Evolutionary conservation across 2,113 vertebrate species (phyloP).

Genomic region (Lontra canadensis): DNA sequence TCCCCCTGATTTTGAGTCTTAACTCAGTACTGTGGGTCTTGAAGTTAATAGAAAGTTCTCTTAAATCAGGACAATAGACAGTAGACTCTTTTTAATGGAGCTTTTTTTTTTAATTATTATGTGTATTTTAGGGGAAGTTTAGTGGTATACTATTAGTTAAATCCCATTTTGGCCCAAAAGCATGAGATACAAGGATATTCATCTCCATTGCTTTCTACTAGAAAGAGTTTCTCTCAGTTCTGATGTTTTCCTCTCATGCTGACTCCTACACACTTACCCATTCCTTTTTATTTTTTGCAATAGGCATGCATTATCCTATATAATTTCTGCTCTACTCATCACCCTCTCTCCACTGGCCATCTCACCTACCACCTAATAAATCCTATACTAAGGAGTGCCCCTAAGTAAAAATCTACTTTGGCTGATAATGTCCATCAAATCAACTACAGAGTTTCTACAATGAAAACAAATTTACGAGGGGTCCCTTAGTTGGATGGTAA

Average conservation of each 20-base stretch:
- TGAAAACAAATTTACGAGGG: neutral
- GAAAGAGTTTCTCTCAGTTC: neutral
- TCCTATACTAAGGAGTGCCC: neutral
- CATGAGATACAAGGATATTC: neutral
- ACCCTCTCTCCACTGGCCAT: neutral
- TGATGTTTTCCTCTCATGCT: neutral
- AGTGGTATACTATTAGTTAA: neutral
- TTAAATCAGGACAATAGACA: neutral
- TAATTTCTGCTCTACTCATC: neutral
- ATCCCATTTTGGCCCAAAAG: neutral
- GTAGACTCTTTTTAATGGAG: neutral
- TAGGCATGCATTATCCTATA: neutral
- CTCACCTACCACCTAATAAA: neutral
- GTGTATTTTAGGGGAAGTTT: neutral
- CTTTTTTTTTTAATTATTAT: neutral
- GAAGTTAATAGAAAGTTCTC: neutral
- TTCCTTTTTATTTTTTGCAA: neutral
- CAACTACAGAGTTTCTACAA: neutral
- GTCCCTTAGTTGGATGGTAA: neutral
- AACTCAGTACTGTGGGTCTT: neutral
- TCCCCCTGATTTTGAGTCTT: neutral
- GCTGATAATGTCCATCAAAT: neutral
- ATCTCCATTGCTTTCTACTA: neutral
- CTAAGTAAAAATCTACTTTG: neutral
- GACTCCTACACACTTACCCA: neutral